Evolutionary conservation across 2,113 vertebrate genomes (phyloP).

Genomic region (Sprattus sprattus): DNA sequence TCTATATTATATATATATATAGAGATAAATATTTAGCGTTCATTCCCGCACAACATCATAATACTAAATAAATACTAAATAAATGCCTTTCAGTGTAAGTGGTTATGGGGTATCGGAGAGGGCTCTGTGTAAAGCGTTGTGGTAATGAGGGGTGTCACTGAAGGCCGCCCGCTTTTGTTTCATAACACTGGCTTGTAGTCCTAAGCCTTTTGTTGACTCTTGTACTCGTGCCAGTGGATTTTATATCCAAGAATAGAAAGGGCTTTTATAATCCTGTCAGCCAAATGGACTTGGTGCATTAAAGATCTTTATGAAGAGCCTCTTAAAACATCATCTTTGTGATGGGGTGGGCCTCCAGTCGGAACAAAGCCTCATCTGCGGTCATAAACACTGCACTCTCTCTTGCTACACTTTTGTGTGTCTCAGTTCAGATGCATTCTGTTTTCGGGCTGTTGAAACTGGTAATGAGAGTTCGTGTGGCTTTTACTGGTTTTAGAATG

Average conservation of each 20-base stretch:
- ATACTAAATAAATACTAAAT: too few relatives aligned
- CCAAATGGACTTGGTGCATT: background rate
- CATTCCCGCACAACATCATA: too few relatives aligned
- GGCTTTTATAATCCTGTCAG: slow-evolving; percentile 6
- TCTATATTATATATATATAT: too few relatives aligned
- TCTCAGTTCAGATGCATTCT: background rate
- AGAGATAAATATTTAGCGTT: too few relatives aligned
- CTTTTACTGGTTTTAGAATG: background rate
- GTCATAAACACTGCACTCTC: background rate
- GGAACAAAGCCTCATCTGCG: background rate
- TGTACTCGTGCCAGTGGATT: slow-evolving; percentile 1
- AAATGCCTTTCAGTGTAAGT: too few relatives aligned
- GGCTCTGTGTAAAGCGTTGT: background rate
- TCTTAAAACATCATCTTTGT: background rate
- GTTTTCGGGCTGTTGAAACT: background rate
- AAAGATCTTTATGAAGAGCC: slow-evolving; percentile 8
- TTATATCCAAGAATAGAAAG: slow-evolving; percentile 10
- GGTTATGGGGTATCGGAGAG: background rate
- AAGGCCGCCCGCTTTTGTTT: background rate
- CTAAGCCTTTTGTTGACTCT: background rate
- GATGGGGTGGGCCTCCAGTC: background rate
- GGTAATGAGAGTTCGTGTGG: background rate
- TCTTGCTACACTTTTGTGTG: too few relatives aligned
- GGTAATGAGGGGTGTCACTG: background rate
- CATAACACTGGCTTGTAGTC: background rate